Evolutionary conservation across 2,113 vertebrate genomes (phyloP), one percentile per base, ranked within the genome.

Genomic region (Micronisus gabar): DNA sequence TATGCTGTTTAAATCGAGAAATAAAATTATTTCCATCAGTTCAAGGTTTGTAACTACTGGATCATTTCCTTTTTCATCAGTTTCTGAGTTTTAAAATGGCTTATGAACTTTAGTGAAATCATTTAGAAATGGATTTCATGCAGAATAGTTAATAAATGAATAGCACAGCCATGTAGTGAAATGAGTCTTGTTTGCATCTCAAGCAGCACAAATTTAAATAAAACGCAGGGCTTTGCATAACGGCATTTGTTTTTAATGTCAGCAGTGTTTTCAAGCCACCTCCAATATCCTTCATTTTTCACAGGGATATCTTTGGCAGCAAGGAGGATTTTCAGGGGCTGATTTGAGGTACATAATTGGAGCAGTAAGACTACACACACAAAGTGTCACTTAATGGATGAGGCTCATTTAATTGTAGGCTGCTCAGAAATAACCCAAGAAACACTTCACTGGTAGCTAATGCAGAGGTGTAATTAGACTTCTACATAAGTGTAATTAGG

Each of bases 381-480:
- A 98, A 97, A 98, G 98, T 98, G 98, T 98, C 96, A 96, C 98
- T 98, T 98, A 99, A 99, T 99, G 99, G 98, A 98, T 99, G 98
- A 98, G 98, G 98, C 97, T 98, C 97, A 92, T 98, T 98, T 99
- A 99, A 99, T 99, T 99, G 98, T 97, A 97, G 98, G 98, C 98
- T 98, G 98, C 97, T 98, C 93, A 98, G 98, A 97, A 96, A 96
- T 94, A 97, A 98, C 98, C 97, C 97, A 95, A 98, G 98, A 98
- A 99, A 98, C 98, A 99, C 98, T 99, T 99, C 98, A 98, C 98
- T 98, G 97, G 97, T 95, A 98, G 97, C 98, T 98, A 98, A 98
- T 98, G 98, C 98, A 98, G 98, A 96, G 98, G 97, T 98, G 98
- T 99, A 99, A 99, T 99, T 99, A 98, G 98, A 98, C 98, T 98